Evolutionary conservation across 2,113 vertebrate species (phyloP).

Genomic region (Indicator maculatus): DNA sequence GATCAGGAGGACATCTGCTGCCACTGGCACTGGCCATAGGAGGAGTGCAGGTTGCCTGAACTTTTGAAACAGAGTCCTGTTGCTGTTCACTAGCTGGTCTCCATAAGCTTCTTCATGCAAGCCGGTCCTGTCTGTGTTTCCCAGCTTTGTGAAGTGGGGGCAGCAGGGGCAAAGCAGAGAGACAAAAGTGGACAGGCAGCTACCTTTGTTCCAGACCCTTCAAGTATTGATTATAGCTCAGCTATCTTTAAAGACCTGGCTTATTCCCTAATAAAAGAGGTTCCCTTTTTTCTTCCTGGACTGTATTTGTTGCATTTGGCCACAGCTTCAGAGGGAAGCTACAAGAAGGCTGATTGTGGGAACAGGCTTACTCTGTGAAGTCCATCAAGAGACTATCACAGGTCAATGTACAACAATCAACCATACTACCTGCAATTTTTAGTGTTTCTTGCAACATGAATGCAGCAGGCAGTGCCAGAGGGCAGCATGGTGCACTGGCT

Average conservation of each 20-base stretch:
- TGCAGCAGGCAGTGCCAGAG: not conserved
- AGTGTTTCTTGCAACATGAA: not conserved
- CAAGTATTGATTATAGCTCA: not conserved
- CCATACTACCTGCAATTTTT: not conserved
- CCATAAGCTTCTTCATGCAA: not conserved
- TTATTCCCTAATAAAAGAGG: not conserved
- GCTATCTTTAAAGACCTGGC: not conserved
- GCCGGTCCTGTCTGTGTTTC: accelerated
- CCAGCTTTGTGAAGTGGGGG: not conserved
- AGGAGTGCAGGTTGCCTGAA: not conserved
- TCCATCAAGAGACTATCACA: not conserved
- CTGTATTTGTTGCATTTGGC: not conserved
- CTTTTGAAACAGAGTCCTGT: not conserved
- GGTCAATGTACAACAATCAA: not conserved
- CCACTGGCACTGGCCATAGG: not conserved
- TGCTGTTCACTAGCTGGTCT: not conserved
- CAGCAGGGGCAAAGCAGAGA: not conserved
- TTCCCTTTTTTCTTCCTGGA: not conserved
- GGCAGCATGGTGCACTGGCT: not conserved
- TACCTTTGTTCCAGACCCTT: not conserved
- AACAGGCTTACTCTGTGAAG: not conserved
- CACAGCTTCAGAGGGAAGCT: not conserved
- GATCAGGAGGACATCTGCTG: not conserved
- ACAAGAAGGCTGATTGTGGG: not conserved
- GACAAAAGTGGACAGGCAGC: not conserved